A percentile compares a stretch with the other conserved stretches of the same genome.
phyloP scores from a whole-genome alignment of 2,888 invertebrate genomes.

The Cheilosia scutellata region DNA sequence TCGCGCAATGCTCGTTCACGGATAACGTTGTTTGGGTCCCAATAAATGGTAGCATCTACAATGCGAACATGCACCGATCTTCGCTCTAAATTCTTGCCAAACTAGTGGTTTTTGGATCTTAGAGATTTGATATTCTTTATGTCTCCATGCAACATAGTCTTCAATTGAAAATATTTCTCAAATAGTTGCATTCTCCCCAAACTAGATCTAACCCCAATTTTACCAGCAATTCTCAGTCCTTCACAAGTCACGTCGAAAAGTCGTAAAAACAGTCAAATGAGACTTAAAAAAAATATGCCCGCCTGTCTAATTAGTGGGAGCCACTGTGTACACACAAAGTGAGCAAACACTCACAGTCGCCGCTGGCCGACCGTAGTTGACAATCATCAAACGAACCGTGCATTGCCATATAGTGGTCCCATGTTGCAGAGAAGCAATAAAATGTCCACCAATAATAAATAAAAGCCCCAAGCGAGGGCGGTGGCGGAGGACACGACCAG shows the following conservation, averaged over 20 bases:
- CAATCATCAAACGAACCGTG: conserved; percentile 74
- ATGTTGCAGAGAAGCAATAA: conserved; percentile 68
- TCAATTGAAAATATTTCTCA: too few relatives aligned
- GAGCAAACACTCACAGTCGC: conserved; percentile 24
- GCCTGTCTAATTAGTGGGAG: conserved; percentile 72
- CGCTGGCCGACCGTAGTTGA: conserved; percentile 40
- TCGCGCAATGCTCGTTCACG: too few relatives aligned
- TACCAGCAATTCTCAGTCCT: conserved; percentile 21
- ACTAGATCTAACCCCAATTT: too few relatives aligned
- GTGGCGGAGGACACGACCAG: conserved; percentile 43
- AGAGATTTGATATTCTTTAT: too few relatives aligned
- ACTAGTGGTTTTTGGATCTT: too few relatives aligned
- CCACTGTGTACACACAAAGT: conserved; percentile 42
- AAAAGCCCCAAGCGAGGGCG: conserved; percentile 62
- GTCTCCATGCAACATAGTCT: too few relatives aligned
- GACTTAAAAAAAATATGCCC: conserved; percentile 29
- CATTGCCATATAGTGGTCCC: conserved; percentile 33
- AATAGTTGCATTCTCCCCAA: too few relatives aligned
- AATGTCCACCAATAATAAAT: conserved; percentile 74
- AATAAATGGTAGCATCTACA: too few relatives aligned
- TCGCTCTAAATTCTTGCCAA: too few relatives aligned
- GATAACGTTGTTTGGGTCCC: too few relatives aligned
- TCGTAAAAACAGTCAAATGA: conserved; percentile 61
- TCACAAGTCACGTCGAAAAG: conserved; percentile 71
- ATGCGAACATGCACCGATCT: too few relatives aligned